Conservation (phyloP, 2,797 vertebrate species). For the Enteromius trimaculatus region DNA sequence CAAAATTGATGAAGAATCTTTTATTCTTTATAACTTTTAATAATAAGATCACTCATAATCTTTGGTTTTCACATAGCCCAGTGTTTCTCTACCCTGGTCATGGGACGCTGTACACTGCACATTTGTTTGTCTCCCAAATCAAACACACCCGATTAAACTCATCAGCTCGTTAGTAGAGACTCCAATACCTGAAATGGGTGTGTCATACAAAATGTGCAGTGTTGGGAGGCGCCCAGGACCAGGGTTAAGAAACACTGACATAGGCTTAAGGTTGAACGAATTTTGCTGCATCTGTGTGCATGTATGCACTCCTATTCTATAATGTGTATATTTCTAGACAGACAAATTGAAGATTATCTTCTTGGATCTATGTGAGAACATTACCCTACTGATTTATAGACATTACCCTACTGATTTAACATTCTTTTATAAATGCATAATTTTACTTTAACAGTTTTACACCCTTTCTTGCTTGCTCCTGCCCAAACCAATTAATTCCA, state of each 20-base stretch:
- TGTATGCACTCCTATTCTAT: background rate
- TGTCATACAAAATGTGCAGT: too few relatives aligned
- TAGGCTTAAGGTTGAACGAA: background rate
- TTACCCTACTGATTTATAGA: conserved; percentile 55
- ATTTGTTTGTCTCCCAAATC: too few relatives aligned
- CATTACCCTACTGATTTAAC: conserved; percentile 56
- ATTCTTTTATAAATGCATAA: background rate
- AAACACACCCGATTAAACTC: too few relatives aligned
- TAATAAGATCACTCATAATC: background rate
- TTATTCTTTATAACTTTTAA: background rate
- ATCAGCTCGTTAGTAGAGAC: too few relatives aligned
- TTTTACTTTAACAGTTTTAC: background rate
- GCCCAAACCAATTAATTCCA: conserved; percentile 70
- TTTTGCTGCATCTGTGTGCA: background rate
- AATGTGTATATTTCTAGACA: conserved; percentile 45
- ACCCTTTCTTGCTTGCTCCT: background rate
- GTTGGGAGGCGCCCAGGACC: too few relatives aligned
- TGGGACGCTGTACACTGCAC: too few relatives aligned
- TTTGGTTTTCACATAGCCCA: background rate
- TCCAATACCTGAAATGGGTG: too few relatives aligned
- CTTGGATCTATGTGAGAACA: conserved; percentile 60
- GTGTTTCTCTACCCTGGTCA: background rate
- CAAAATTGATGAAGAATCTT: background rate
- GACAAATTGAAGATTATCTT: conserved; percentile 62
- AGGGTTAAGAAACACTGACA: too few relatives aligned